These are phyloP conservation scores for Sarcophaga carnaria DNA, from an alignment of 2,888 invertebrate genomes.

Conservation along the genomic window DNA sequence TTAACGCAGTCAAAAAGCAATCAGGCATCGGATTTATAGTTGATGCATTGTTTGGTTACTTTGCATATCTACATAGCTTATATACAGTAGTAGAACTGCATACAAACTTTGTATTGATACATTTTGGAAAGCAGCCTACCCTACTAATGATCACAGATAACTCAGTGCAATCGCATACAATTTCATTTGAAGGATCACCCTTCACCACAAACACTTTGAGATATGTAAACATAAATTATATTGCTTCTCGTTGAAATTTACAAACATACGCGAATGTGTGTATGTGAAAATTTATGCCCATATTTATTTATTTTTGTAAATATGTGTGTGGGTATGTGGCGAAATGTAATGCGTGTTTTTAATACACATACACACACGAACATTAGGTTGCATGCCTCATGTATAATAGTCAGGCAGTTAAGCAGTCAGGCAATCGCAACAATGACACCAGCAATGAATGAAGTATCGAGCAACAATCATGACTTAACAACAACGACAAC, in stretches of 20 bases:
- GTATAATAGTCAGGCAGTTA: slow-evolving; percentile 46
- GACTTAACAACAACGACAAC: slow-evolving; percentile 56
- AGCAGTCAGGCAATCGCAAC: slow-evolving; percentile 6
- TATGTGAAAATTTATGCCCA: not conserved
- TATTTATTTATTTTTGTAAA: slow-evolving; percentile 52
- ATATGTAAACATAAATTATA: slow-evolving; percentile 53
- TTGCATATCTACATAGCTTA: no score
- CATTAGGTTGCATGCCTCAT: slow-evolving; percentile 59
- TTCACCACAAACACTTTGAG: not conserved
- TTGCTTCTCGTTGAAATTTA: slow-evolving; percentile 16
- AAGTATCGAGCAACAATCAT: slow-evolving; percentile 34
- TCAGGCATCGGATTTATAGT: no score
- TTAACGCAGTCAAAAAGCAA: no score
- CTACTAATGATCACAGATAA: no score
- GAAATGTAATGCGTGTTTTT: slow-evolving; percentile 75
- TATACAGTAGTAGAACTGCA: no score
- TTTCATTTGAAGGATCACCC: slow-evolving; percentile 9
- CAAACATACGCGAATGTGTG: not conserved
- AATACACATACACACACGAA: slow-evolving; percentile 15
- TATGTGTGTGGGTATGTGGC: slow-evolving; percentile 32
- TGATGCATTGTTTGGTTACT: no score
- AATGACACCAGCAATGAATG: slow-evolving; percentile 29
- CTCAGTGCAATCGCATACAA: not conserved
- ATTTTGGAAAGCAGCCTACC: no score
- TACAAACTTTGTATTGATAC: no score